phyloP scores from a whole-genome alignment of 1,140 invertebrate species.

The Drosophila carrolli region DNA sequence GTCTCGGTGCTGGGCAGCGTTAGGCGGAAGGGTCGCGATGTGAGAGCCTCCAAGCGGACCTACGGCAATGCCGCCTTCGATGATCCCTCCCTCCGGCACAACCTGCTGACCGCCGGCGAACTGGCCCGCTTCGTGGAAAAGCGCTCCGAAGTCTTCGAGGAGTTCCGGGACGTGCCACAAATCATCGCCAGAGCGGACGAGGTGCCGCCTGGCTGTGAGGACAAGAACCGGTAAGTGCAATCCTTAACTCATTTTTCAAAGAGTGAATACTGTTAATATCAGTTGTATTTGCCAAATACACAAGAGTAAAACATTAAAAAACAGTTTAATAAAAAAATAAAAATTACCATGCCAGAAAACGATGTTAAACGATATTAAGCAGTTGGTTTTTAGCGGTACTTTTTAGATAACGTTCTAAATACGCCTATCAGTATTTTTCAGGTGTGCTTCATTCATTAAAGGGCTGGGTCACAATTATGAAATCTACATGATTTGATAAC shows the following conservation, averaged over 20 bases:
- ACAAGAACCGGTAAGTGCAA: slow-evolving; percentile 89
- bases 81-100: slow-evolving; percentile 87
- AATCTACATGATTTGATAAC: slow-evolving; percentile 4
- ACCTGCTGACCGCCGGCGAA: slow-evolving; percentile 83
- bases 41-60: slow-evolving; percentile 92
- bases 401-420: too few relatives aligned
- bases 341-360: too few relatives aligned
- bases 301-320: too few relatives aligned
- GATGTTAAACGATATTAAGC: too few relatives aligned
- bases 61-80: slow-evolving; percentile 97
- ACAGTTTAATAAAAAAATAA: too few relatives aligned
- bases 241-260: neutral
- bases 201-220: slow-evolving; percentile 93
- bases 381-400: too few relatives aligned
- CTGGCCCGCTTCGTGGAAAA: slow-evolving; percentile 90
- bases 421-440: neutral
- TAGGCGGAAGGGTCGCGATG: slow-evolving; percentile 88
- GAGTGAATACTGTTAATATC: neutral
- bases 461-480: slow-evolving; percentile 8
- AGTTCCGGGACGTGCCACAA: slow-evolving; percentile 92
- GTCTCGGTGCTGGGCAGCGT: slow-evolving; percentile 93
- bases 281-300: too few relatives aligned
- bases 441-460: neutral
- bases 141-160: slow-evolving; percentile 89
- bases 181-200: slow-evolving; percentile 91